A percentile compares a stretch with the other conserved stretches of the same genome.
These are phyloP conservation scores for Megathymus violae DNA, from an alignment of 1,140 invertebrate genomes.

Conservation along the genomic window DNA sequence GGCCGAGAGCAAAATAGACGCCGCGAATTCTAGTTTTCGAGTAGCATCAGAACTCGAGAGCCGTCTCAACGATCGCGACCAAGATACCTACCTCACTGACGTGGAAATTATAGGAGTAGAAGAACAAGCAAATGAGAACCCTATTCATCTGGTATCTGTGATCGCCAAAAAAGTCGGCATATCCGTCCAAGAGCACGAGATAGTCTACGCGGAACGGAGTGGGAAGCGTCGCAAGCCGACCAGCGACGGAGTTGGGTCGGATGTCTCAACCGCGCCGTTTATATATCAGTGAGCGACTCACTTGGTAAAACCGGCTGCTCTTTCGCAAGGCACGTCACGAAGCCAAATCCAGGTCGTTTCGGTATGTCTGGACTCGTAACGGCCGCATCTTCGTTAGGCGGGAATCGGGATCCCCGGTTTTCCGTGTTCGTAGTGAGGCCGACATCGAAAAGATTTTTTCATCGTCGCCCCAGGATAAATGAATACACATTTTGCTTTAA, in stretches of 20 bases:
- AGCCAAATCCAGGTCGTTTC: not conserved
- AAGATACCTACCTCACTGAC: not conserved
- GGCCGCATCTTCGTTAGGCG: not conserved
- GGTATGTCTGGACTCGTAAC: not conserved
- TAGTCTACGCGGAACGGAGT: not conserved
- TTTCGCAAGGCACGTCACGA: not conserved
- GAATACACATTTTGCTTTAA: not conserved
- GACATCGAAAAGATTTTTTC: not conserved
- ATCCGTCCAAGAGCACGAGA: not conserved
- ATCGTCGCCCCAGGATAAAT: not conserved
- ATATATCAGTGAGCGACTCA: not conserved
- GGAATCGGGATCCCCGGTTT: not conserved
- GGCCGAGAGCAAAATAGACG: not conserved
- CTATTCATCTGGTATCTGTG: not conserved
- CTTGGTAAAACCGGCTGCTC: not conserved
- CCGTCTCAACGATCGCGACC: not conserved
- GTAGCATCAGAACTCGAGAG: not conserved
- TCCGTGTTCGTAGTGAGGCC: conserved; percentile 1
- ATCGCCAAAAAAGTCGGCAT: not conserved
- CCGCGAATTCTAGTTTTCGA: not conserved
- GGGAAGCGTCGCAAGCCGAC: not conserved
- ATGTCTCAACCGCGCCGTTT: too few species aligned
- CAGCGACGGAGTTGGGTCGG: not conserved
- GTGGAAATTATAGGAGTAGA: not conserved
- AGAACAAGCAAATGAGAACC: not conserved